Base-by-base conservation (phyloP, 2,113 vertebrate species). In the Sitta europaea region DNA sequence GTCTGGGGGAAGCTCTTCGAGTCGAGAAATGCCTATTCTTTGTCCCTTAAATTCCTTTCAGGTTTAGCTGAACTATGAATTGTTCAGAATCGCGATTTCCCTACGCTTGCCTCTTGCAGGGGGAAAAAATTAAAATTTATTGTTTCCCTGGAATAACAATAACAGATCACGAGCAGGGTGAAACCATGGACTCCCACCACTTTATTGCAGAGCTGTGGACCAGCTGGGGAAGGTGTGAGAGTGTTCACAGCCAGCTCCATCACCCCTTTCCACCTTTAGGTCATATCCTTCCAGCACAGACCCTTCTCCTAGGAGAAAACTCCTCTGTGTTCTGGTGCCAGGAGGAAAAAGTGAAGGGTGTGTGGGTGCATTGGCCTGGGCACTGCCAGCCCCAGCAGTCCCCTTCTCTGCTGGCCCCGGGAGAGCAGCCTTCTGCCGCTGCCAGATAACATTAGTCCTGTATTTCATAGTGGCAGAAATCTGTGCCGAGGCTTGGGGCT, bases 31-130 rank as follows among this genome's bases (percentile, higher is more conserved):
- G 96, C 92, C 79, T 96, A n/a, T 95, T 95, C 96, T 97, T 97
- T 96, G 96, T 97, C 90, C 86, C 72, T 86, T 92, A 93, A 96
- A 97, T 96, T 97, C 96, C 92, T 94, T 97, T 96, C 96, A 96
- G 90, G 92, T 97, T 96, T 96, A 96, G 61, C 90, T 95, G 96
- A 97, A 93, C 94, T 96, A 97, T 94, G 92, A 95, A 96, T 94
- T 76, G 90, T 93, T 96, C 14, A 2, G 93, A 94, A 95, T 94
- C 16, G 40, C 5, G 11, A 86, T 90, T 95, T 96, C 85, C 63
- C 55, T 90, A 95, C 0, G 3, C 53, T 88, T 92, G 82, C 75
- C 72, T 94, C 85, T 87, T 91, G 31, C 1, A 2, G 14, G 17
- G 13, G 0, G 2, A 1, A 6, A 14, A 35, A 63, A 33, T 50